Evolutionary conservation across 2,888 invertebrate species (phyloP).

Genomic region (Acronicta psi): DNA sequence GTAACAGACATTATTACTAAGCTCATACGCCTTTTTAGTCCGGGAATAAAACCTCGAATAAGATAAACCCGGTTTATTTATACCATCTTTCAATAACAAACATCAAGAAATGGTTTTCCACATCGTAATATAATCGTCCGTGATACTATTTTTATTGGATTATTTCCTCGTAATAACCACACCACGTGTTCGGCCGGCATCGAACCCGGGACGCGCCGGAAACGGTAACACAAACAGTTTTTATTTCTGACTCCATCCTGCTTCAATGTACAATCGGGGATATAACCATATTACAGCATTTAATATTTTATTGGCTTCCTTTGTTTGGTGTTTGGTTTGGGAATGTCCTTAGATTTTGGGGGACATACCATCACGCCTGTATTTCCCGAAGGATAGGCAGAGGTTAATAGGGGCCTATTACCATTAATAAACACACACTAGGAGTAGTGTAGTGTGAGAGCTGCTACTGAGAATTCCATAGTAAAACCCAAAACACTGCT

Average conservation of each 20-base stretch:
- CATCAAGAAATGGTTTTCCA: conserved; percentile 56
- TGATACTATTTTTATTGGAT: conserved; percentile 84
- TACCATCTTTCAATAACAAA: conserved; percentile 55
- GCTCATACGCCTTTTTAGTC: neutral
- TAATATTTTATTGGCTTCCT: conserved; percentile 50
- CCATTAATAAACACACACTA: no score
- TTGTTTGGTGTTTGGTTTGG: conserved; percentile 26
- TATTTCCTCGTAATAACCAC: conserved; percentile 83
- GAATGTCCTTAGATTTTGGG: neutral
- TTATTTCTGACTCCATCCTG: conserved; percentile 87
- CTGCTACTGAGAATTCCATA: no score
- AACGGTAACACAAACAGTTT: conserved; percentile 87
- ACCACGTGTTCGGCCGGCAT: conserved; percentile 78
- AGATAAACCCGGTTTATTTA: conserved; percentile 53
- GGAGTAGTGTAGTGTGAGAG: no score
- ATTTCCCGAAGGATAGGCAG: no score
- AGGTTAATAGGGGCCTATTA: no score
- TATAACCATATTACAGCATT: conserved; percentile 39
- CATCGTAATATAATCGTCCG: conserved; percentile 76
- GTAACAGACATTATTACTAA: neutral
- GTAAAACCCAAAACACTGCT: no score
- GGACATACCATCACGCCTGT: no score
- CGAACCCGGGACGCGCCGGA: conserved; percentile 84
- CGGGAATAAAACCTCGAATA: neutral
- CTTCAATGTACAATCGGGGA: conserved; percentile 55